Percentiles rank a stretch among this genome's conserved stretches.
These are phyloP conservation scores for Leucoptera coffeella DNA, from an alignment of 2,888 invertebrate species.

Conservation along the genomic window DNA sequence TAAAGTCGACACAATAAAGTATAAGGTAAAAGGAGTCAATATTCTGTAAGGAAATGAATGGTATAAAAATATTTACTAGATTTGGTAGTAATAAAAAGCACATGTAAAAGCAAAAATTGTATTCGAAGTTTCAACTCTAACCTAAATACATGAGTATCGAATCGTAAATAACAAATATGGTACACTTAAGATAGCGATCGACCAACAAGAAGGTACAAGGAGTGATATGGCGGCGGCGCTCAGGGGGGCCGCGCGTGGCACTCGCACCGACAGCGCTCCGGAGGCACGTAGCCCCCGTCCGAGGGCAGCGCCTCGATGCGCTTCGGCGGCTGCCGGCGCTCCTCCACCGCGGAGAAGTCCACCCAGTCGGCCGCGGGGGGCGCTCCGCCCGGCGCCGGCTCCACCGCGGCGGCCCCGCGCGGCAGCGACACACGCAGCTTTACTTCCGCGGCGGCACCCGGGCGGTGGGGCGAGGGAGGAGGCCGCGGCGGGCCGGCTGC, in stretches of 20 bases:
- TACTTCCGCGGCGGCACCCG: conserved; percentile 17
- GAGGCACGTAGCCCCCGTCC: conserved; percentile 66
- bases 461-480: conserved; percentile 17
- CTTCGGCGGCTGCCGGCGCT: conserved; percentile 73
- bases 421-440: conserved; percentile 25
- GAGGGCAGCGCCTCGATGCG: conserved; percentile 76
- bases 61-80: too few relatives aligned
- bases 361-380: conserved; percentile 61
- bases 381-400: conserved; percentile 12
- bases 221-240: conserved; percentile 4
- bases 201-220: too few relatives aligned
- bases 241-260: conserved; percentile 56
- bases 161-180: too few relatives aligned
- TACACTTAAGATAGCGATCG: too few relatives aligned
- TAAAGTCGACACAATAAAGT: too few relatives aligned
- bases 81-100: too few relatives aligned
- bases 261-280: conserved; percentile 83
- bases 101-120: too few relatives aligned
- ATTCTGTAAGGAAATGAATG: too few relatives aligned
- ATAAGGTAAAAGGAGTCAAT: too few relatives aligned
- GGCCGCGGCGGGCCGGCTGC: conserved; percentile 8
- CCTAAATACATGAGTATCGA: too few relatives aligned
- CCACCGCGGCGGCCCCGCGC: conserved; percentile 16
- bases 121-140: too few relatives aligned
- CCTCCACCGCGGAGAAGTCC: conserved; percentile 81